Percentiles rank a stretch among this genome's conserved stretches.
phyloP scores from a whole-genome alignment of 2,113 vertebrate species.

The Peromyscus californicus region DNA sequence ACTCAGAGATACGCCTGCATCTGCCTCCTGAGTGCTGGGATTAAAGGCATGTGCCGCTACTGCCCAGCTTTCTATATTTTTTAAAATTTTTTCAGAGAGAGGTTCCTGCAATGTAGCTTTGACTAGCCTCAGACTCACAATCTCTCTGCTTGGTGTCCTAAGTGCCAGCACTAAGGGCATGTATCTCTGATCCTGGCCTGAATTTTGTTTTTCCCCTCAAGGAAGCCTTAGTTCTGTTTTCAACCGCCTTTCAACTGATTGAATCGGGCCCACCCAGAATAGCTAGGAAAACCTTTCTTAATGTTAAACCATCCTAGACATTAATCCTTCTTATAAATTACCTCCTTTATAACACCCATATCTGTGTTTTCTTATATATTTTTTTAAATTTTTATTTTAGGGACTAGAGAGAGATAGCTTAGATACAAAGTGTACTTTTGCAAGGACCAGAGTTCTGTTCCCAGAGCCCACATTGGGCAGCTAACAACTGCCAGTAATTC shows the following conservation, averaged over 20 bases:
- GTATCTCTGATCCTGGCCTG: not conserved
- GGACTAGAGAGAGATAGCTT: not conserved
- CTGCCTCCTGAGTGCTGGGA: too few relatives aligned
- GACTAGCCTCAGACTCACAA: not conserved
- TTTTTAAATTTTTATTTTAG: not conserved
- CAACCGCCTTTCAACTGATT: not conserved
- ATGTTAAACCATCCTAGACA: conserved; percentile 3
- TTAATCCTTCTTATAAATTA: not conserved
- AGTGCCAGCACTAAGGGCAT: not conserved
- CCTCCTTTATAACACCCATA: not conserved
- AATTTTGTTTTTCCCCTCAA: not conserved
- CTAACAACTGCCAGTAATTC: not conserved
- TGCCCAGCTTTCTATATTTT: too few relatives aligned
- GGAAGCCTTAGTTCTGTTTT: conserved; percentile 26
- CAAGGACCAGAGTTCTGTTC: not conserved
- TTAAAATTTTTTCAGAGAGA: not conserved
- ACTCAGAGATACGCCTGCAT: not conserved
- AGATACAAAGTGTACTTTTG: not conserved
- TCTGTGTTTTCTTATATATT: not conserved
- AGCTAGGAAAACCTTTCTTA: not conserved
- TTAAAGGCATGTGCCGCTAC: too few relatives aligned
- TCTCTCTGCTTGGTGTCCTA: not conserved
- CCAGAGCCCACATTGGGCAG: not conserved
- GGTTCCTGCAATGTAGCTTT: not conserved
- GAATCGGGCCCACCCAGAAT: conserved; percentile 9